Percentiles rank a stretch among this genome's conserved stretches.
Conservation (phyloP, 2,797 vertebrate genomes). For the Pipistrellus pygmaeus region DNA sequence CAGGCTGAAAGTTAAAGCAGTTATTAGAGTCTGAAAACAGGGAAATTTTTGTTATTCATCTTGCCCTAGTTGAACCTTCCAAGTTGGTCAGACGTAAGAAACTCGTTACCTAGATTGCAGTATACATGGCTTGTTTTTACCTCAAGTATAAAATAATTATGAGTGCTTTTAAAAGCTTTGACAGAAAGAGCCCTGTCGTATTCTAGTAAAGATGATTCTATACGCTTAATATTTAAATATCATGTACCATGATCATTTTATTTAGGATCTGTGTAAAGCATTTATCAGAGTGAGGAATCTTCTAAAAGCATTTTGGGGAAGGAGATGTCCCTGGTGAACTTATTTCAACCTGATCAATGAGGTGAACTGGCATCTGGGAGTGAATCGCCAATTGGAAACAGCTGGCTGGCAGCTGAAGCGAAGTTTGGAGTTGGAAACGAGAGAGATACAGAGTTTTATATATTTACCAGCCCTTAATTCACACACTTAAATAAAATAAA, state of each 20-base stretch:
- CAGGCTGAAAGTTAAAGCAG: background rate
- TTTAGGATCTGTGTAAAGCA: background rate
- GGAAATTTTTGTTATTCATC: background rate
- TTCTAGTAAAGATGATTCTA: background rate
- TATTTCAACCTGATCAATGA: background rate
- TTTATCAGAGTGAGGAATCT: background rate
- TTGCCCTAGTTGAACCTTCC: background rate
- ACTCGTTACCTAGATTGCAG: background rate
- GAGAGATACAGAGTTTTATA: background rate
- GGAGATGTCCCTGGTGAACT: background rate
- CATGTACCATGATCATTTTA: background rate
- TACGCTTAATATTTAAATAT: constrained; percentile 34
- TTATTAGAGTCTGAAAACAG: background rate
- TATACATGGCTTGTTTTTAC: background rate
- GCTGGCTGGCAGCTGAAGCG: background rate
- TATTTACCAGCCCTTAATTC: background rate
- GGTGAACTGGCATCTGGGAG: background rate
- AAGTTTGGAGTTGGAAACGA: background rate
- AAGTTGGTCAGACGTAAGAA: background rate
- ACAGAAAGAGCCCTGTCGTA: background rate
- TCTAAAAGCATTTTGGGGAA: background rate
- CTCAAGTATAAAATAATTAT: background rate
- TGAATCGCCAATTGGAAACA: background rate
- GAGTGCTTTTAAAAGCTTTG: background rate
- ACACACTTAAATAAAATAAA: background rate